Conservation (phyloP, 2,797 vertebrate genomes). For the Pseudomugil tenellus region DNA sequence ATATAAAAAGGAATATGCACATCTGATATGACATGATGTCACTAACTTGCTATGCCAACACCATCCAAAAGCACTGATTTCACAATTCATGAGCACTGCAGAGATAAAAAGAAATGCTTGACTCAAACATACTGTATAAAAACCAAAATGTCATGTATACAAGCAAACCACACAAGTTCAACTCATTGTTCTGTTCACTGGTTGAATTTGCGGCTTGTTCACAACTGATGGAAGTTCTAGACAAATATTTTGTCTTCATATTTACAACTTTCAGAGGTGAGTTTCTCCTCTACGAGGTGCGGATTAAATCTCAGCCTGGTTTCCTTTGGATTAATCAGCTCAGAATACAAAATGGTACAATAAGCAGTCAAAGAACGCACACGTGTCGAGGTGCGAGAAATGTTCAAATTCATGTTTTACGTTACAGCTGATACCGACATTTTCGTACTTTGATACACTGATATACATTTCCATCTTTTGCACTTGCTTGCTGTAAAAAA, state of each 20-base stretch:
- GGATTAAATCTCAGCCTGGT: conserved; percentile 37
- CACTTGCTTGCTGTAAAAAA: conserved; percentile 37
- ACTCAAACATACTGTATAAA: conserved; percentile 70
- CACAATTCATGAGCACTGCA: conserved; percentile 78
- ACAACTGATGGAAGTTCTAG: conserved; percentile 58
- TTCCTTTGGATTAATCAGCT: conserved; percentile 71
- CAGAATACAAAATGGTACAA: conserved; percentile 47
- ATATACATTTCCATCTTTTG: conserved; percentile 23
- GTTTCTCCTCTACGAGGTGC: conserved; percentile 38
- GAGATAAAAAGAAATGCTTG: conserved; percentile 55
- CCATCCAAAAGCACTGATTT: conserved; percentile 80
- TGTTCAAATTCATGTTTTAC: conserved; percentile 28
- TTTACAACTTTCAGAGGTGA: conserved; percentile 69
- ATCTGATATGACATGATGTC: conserved; percentile 78
- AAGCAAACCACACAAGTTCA: conserved; percentile 61
- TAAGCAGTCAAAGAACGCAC: conserved; percentile 22
- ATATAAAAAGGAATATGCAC: conserved; percentile 73
- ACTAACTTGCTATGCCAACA: conserved; percentile 81
- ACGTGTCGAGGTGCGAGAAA: conserved; percentile 9
- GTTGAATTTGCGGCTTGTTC: conserved; percentile 64
- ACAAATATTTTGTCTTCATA: conserved; percentile 63
- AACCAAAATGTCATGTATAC: conserved; percentile 59
- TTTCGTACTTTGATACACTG: conserved; percentile 39
- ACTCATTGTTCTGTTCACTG: conserved; percentile 67
- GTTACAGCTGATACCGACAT: conserved; percentile 37